A percentile compares a stretch with the other conserved stretches of the same genome.
Conservation (phyloP, 2,888 invertebrate genomes). For the Macrophya alboannulata region DNA sequence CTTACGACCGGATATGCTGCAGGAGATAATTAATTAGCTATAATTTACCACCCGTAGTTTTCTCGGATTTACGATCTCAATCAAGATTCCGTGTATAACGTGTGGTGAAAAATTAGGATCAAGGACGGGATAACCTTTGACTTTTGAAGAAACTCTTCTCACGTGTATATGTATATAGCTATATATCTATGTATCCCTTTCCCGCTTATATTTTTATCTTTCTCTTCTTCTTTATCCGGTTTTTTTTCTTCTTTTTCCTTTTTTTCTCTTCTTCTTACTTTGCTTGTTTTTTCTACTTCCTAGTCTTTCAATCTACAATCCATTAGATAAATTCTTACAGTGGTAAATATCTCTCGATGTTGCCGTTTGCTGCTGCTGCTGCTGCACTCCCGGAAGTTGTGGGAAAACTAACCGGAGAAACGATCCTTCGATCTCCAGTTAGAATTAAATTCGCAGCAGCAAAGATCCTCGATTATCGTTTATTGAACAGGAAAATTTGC, state of each 20-base stretch:
- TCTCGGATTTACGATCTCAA: slow-evolving; percentile 46
- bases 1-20: slow-evolving; percentile 35
- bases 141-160: not conserved
- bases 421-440: not conserved
- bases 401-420: not conserved
- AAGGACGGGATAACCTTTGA: slow-evolving; percentile 20
- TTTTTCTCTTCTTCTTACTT: not conserved
- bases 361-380: not conserved
- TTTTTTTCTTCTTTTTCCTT: not conserved
- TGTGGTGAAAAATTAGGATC: slow-evolving; percentile 48
- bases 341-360: not conserved
- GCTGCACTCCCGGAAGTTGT: not conserved
- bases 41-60: slow-evolving; percentile 35
- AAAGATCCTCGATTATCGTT: not conserved
- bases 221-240: not conserved
- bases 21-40: slow-evolving; percentile 44
- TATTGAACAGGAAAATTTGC: not conserved
- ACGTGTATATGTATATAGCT: not conserved
- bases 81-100: slow-evolving; percentile 3
- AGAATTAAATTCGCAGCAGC: not conserved
- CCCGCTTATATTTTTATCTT: not conserved
- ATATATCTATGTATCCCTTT: no score
- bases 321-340: not conserved
- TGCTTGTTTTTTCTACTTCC: not conserved
- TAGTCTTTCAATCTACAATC: slow-evolving; percentile 31